Evolutionary conservation across 2,113 vertebrate species (phyloP), one percentile per base, ranked within the genome.

Genomic region (Nycticebus coucang): DNA sequence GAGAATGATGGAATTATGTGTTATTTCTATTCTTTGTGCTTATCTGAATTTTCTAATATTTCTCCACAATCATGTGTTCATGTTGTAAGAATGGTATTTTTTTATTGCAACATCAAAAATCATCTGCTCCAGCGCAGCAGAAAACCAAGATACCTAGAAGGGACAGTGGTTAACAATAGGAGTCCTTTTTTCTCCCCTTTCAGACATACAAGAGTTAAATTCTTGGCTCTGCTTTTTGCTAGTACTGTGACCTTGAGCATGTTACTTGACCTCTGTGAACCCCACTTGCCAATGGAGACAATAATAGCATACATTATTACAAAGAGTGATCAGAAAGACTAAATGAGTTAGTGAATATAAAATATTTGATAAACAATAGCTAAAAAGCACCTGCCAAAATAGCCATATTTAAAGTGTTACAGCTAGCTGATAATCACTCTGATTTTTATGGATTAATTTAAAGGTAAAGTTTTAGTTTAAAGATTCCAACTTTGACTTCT

Each of bases 41-140:
- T n/a, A 85, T 55, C 35, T 89, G 35, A 79, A 85, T 96, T 93
- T 90, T 84, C 37, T 72, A 86, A 21, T 83, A 95, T 86, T 91
- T 89, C 28, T 57, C 60, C 68, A 77, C 62, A 87, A 68, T 87
- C 10, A 74, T 55, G 5, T 62, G 72, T 30, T 87, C 28, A 64
- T 83, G 30, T 72, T 87, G 0, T 78, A 92, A 78, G 57, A 62
- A 90, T 64, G n/a, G 83, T 82, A 74, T 17, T 80, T 86, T 95
- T 87, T 85, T 77, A 71, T 7, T 85, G 33, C 53, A 89, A 81
- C 66, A 88, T 79, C 64, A 92, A 87, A 91, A 95, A n/a, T 88
- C 71, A 89, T 64, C 62, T 72, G 75, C 45, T 87, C 22, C 45
- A 85, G 19, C 14, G 11, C 22, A 91, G 19, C 22, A 80, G 66